Base-by-base conservation (phyloP, 1,140 invertebrate species). In the Calephelis virginiensis region DNA sequence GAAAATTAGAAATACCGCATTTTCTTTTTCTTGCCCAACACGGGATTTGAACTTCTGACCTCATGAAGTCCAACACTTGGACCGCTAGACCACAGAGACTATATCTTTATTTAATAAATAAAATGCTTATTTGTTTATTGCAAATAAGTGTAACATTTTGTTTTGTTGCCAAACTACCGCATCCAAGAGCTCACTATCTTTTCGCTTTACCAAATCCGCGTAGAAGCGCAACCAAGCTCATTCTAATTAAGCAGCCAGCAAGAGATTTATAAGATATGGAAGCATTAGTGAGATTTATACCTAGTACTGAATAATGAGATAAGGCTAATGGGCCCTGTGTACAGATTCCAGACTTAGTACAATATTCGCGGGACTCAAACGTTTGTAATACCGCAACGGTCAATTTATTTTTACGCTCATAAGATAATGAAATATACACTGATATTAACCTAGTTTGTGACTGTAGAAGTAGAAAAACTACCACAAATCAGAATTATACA, bases 241-340 rank as follows among this genome's bases (percentile, higher is more conserved):
- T 85, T 86, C 82, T 89, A 89, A 89, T 89, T 89, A 89, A 89
- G 81, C 82, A 80, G 74, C 76, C 56, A 80, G 70, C 77, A 70
- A 70, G 74, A 87, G 83, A 89, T 89, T 85, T 89, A 86, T 83
- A 84, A 89, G 83, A 89, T 89, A 86, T 83, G 74, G 75, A 81
- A 76, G 83, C 84, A 89, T 89, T 86, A 89, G 77, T 68, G 75
- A 80, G 84, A 86, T 86, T 89, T 86, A 85, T 85, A 81, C 78
- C 74, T 73, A 80, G 76, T 71, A 74, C 75, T 80, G 80, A 84
- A 83, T 85, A 84, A 83, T 86, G 77, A 76, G 84, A 86, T 86
- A 84, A 77, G 60, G 70, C 75, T 86, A 85, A 86, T 88, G 79
- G 69, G 56, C 61, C 43, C 68, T 53, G 70, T 78, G 75, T 85